A percentile compares a stretch with the other conserved stretches of the same genome.
phyloP scores from a whole-genome alignment of 2,888 invertebrate genomes.

The Drosophila cognata region DNA sequence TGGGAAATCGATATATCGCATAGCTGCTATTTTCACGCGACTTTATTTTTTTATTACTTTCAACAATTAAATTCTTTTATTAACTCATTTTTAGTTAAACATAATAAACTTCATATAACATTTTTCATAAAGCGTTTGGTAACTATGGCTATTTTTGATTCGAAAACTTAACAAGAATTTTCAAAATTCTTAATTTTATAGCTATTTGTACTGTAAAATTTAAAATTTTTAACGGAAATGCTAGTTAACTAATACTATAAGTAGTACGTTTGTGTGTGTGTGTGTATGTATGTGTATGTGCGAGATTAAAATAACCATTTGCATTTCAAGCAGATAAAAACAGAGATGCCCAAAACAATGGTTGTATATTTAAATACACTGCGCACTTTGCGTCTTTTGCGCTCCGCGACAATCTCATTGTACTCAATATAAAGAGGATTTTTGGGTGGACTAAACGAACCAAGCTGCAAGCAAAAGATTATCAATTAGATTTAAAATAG shows the following conservation, averaged over 20 bases:
- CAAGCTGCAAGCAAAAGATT: slow-evolving; percentile 64
- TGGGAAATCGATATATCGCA: background rate
- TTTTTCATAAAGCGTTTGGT: slow-evolving; percentile 32
- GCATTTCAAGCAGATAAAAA: slow-evolving; percentile 81
- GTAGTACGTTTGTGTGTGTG: background rate
- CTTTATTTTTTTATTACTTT: background rate
- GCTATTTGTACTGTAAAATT: slow-evolving; percentile 46
- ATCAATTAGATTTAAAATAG: background rate
- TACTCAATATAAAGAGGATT: slow-evolving; percentile 83
- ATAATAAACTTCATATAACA: slow-evolving; percentile 49
- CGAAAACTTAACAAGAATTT: slow-evolving; percentile 31
- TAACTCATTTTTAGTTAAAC: slow-evolving; percentile 33
- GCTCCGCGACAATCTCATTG: slow-evolving; percentile 77
- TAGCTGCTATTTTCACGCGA: background rate
- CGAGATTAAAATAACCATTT: slow-evolving; percentile 69
- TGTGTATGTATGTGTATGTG: background rate
- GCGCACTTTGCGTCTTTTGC: slow-evolving; percentile 74
- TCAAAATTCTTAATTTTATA: slow-evolving; percentile 26
- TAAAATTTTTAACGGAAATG: slow-evolving; percentile 28
- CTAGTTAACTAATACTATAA: slow-evolving; percentile 28
- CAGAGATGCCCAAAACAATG: slow-evolving; percentile 80
- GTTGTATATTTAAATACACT: slow-evolving; percentile 82
- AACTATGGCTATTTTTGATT: slow-evolving; percentile 53
- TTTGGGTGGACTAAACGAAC: slow-evolving; percentile 80
- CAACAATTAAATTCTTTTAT: slow-evolving; percentile 32